phyloP scores from a whole-genome alignment of 2,797 vertebrate genomes.

The Chromis chromis region DNA sequence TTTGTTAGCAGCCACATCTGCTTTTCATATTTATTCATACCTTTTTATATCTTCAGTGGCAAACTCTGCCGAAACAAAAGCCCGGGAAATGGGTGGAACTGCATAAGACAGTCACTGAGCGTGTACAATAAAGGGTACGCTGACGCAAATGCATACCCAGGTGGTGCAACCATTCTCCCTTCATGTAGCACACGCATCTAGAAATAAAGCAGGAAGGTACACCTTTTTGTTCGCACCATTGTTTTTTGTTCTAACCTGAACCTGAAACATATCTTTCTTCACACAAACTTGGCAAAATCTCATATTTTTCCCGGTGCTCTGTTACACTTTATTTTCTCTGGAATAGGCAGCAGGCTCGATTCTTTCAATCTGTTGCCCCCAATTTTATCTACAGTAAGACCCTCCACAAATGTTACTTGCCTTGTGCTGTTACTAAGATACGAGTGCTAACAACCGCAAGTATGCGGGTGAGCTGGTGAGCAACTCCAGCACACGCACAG shows the following conservation, averaged over 20 bases:
- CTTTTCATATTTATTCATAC: slow-evolving; percentile 74
- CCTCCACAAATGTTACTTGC: slow-evolving; percentile 53
- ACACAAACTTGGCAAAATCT: slow-evolving; percentile 12
- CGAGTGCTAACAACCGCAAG: slow-evolving; percentile 67
- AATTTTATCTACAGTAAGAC: slow-evolving; percentile 67
- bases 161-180: slow-evolving; percentile 62
- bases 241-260: slow-evolving; percentile 56
- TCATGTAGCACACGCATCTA: slow-evolving; percentile 26
- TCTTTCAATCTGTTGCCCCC: slow-evolving; percentile 19
- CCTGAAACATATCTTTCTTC: slow-evolving; percentile 6
- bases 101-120: slow-evolving; percentile 48
- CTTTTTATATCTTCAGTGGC: slow-evolving; percentile 63
- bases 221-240: slow-evolving; percentile 62
- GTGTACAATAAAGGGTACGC: slow-evolving; percentile 71
- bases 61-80: slow-evolving; percentile 71
- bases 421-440: slow-evolving; percentile 80
- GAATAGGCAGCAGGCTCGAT: neutral
- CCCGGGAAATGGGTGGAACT: slow-evolving; percentile 75
- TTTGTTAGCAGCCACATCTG: slow-evolving; percentile 78
- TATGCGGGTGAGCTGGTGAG: slow-evolving; percentile 74
- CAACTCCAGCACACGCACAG: slow-evolving; percentile 68
- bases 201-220: slow-evolving; percentile 60
- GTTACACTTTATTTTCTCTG: slow-evolving; percentile 15
- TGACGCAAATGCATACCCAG: slow-evolving; percentile 66
- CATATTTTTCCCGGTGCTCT: neutral